These are phyloP conservation scores for Chloroceryle aenea DNA, from an alignment of 2,113 vertebrate genomes.

Conservation along the genomic window DNA sequence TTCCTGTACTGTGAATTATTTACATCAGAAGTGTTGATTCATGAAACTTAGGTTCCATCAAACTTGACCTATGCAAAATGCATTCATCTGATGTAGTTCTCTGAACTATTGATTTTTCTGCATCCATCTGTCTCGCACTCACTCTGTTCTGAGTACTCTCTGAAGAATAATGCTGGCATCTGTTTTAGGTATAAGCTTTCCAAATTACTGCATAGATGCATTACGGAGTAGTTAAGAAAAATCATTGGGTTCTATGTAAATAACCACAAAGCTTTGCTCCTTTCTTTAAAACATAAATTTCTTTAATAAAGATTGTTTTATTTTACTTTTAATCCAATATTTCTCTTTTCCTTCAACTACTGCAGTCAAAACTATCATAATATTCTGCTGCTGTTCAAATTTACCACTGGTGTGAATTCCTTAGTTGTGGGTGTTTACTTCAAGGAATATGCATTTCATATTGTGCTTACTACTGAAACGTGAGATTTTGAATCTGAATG, in stretches of 20 bases:
- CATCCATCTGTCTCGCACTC: constrained; percentile 9
- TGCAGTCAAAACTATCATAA: neutral
- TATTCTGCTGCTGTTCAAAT: neutral
- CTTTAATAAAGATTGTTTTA: neutral
- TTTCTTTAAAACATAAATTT: neutral
- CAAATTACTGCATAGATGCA: constrained; percentile 41
- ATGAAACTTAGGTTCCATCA: neutral
- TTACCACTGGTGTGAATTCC: neutral
- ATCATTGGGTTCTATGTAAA: constrained; percentile 24
- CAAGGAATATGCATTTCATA: neutral
- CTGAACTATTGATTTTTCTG: constrained; percentile 16
- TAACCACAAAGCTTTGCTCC: neutral
- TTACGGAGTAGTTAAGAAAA: constrained; percentile 36
- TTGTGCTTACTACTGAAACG: neutral
- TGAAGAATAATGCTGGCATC: constrained; percentile 55
- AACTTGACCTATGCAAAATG: neutral
- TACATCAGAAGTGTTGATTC: constrained; percentile 28
- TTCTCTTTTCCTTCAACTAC: neutral
- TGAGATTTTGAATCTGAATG: neutral
- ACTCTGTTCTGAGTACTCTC: constrained; percentile 21
- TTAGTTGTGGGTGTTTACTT: neutral
- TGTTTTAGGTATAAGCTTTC: constrained; percentile 52
- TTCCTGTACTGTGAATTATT: constrained; percentile 12
- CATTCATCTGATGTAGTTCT: neutral
- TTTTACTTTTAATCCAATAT: neutral